phyloP scores from a whole-genome alignment of 1,140 invertebrate species.

The Drosophila miranda region DNA sequence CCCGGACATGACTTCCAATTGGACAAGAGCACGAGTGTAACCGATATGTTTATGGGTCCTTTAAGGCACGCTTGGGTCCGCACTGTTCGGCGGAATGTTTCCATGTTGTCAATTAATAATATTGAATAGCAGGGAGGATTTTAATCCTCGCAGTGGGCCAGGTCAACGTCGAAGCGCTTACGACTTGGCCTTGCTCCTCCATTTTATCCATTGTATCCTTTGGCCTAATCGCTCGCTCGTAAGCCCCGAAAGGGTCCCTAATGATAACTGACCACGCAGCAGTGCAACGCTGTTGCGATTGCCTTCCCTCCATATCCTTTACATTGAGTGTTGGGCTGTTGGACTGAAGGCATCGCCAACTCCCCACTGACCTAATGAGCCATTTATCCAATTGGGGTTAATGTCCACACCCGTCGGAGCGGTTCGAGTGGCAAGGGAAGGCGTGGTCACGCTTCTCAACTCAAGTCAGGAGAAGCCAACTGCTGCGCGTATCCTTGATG shows the following conservation, averaged over 20 bases:
- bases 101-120: constrained; percentile 70
- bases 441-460: constrained; percentile 6
- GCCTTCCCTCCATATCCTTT: constrained; percentile 5
- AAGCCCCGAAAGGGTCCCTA: constrained; percentile 48
- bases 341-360: too few species aligned
- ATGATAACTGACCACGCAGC: constrained; percentile 67
- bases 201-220: neutral
- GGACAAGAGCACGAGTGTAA: constrained; percentile 34
- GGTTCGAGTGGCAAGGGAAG: neutral
- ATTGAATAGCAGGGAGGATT: constrained; percentile 45
- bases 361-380: constrained; percentile 75
- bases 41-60: constrained; percentile 52
- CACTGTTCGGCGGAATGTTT: constrained; percentile 11
- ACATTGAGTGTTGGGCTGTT: too few species aligned
- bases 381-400: constrained; percentile 74
- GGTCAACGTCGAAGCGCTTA: constrained; percentile 44
- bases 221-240: constrained; percentile 41
- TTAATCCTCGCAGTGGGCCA: constrained; percentile 1
- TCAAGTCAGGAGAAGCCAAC: constrained; percentile 17
- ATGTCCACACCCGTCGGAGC: constrained; percentile 47
- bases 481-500: constrained; percentile 54
- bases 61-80: constrained; percentile 7
- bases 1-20: constrained; percentile 42
- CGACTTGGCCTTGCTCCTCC: constrained; percentile 36
- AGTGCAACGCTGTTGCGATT: constrained; percentile 50